Evolutionary conservation across 30 jellyfish, hydroid and myxozoan species (phyloP).

Genomic region (Pseudorhiza aurosa): DNA sequence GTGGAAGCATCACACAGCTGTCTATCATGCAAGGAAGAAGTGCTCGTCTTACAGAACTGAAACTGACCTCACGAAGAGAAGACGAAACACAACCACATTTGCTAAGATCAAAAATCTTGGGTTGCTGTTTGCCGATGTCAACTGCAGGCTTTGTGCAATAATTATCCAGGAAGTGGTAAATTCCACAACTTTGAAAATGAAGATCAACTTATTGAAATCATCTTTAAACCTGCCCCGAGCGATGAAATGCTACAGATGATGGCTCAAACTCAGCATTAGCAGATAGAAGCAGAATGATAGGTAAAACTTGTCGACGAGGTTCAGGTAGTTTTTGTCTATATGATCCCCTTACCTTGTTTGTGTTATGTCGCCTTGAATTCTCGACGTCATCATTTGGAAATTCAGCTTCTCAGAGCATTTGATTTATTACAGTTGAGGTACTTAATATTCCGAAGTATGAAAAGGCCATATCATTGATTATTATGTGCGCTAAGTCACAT

Average conservation of each 20-base stretch:
- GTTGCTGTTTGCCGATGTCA: constrained; percentile 1
- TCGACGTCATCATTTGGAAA: no score
- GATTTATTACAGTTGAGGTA: background rate
- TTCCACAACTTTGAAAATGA: constrained; percentile 9
- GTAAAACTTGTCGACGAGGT: background rate
- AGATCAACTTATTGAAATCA: constrained; percentile 18
- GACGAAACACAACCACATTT: background rate
- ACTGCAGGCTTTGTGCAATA: constrained; percentile 17
- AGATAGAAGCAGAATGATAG: background rate
- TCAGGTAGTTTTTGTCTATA: background rate
- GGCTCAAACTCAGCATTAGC: constrained; percentile 8
- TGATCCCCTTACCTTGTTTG: background rate
- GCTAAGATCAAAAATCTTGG: background rate
- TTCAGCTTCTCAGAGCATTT: no score
- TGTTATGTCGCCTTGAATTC: background rate
- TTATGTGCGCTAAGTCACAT: no score
- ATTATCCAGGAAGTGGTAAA: constrained; percentile 4
- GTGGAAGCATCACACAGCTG: background rate
- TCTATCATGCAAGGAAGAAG: constrained; percentile 1
- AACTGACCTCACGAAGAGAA: background rate
- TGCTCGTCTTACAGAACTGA: background rate
- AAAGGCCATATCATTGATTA: no score
- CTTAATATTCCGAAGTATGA: no score
- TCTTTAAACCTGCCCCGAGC: constrained; percentile 7
- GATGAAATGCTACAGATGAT: constrained; percentile 4